These are phyloP conservation scores for Drosophila birchii DNA, from an alignment of 2,888 invertebrate genomes.

Conservation along the genomic window DNA sequence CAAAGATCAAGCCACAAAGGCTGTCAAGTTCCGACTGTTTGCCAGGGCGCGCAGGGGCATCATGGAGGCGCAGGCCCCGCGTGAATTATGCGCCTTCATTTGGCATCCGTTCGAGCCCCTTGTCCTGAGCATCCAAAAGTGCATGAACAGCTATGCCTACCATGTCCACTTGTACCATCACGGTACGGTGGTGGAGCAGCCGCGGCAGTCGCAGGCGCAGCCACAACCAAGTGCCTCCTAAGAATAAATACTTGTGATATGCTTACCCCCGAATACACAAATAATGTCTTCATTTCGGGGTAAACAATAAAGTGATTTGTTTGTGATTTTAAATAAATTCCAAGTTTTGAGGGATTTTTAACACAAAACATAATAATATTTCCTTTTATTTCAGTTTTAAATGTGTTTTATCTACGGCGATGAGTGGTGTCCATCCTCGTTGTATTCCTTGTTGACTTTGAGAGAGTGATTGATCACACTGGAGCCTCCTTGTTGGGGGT, in stretches of 20 bases:
- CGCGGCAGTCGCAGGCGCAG: neutral
- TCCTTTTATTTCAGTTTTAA: neutral
- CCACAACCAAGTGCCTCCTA: conserved; percentile 21
- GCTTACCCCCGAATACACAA: neutral
- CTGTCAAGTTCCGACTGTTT: conserved; percentile 92
- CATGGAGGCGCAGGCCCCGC: conserved; percentile 84
- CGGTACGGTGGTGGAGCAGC: conserved; percentile 66
- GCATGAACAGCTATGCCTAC: conserved; percentile 96
- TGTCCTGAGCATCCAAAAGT: conserved; percentile 96
- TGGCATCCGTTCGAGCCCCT: conserved; percentile 98
- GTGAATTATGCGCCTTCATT: conserved; percentile 94
- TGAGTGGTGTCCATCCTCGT: conserved; percentile 55
- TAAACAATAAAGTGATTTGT: no score
- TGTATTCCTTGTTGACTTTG: conserved; percentile 74
- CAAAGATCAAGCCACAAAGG: conserved; percentile 92
- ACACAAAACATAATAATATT: neutral
- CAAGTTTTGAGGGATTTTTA: neutral
- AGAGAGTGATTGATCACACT: conserved; percentile 65
- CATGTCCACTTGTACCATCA: conserved; percentile 95
- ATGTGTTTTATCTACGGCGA: neutral
- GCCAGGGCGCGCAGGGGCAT: conserved; percentile 49
- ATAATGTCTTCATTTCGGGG: conserved; percentile 1
- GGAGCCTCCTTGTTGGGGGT: conserved; percentile 38
- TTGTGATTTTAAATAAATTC: neutral
- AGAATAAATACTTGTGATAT: conserved; percentile 19